Evolutionary conservation across 2,113 vertebrate species (phyloP).

Genomic region (Lycocorax pyrrhopterus): DNA sequence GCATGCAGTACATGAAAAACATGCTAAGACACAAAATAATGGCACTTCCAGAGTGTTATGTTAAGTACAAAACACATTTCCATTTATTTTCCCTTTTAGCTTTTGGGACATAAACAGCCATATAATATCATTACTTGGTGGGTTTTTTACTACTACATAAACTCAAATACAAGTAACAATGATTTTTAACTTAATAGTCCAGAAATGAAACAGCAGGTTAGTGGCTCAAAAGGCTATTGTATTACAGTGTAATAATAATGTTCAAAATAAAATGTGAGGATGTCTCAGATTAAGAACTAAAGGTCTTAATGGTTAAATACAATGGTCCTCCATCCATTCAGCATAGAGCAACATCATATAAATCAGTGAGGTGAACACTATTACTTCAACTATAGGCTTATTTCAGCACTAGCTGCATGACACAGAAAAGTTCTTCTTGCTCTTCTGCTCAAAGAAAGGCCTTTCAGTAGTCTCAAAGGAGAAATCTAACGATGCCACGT

Average conservation of each 20-base stretch:
- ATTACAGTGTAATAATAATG: background rate
- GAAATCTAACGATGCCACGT: constrained; percentile 58
- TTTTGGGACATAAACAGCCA: background rate
- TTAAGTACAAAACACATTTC: background rate
- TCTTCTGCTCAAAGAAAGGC: constrained; percentile 57
- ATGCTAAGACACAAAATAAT: background rate
- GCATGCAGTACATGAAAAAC: background rate
- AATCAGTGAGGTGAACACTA: constrained; percentile 55
- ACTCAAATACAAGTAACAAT: background rate
- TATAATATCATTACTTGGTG: background rate
- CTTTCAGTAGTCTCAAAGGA: constrained; percentile 58
- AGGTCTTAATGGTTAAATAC: background rate
- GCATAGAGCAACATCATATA: background rate
- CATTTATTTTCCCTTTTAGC: background rate
- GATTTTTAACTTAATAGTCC: background rate
- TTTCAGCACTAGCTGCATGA: constrained; percentile 55
- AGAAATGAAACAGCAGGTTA: background rate
- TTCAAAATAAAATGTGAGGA: background rate
- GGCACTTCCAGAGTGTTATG: background rate
- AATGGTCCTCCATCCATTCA: background rate
- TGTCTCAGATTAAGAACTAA: background rate
- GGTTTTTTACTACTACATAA: background rate
- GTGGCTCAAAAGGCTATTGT: background rate
- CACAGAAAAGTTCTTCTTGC: constrained; percentile 29
- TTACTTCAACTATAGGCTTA: constrained; percentile 54